A percentile compares a stretch with the other conserved stretches of the same genome.
Evolutionary conservation across 2,797 vertebrate genomes (phyloP).

Genomic region (Melanotaenia parkinsoni): DNA sequence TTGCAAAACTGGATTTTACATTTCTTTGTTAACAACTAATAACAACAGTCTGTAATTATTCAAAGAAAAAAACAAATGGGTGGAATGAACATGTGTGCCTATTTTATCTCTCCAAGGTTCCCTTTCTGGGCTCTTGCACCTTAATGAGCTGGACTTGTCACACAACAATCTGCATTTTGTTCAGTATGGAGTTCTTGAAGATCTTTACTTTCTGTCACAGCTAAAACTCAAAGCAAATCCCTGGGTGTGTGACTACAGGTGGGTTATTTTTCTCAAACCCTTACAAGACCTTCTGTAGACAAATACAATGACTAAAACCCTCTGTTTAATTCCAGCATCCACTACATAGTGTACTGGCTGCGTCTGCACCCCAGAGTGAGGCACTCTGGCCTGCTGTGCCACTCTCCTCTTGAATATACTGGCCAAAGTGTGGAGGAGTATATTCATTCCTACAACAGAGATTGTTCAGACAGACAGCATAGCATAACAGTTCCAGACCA

Average conservation of each 20-base stretch:
- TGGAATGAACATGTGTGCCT: neutral
- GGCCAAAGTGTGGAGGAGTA: slow-evolving; percentile 89
- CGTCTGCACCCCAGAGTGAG: slow-evolving; percentile 89
- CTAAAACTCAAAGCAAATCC: slow-evolving; percentile 90
- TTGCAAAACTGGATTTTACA: neutral
- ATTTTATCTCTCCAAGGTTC: slow-evolving; percentile 55
- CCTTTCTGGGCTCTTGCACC: slow-evolving; percentile 73
- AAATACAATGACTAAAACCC: neutral
- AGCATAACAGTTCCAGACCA: slow-evolving; percentile 58
- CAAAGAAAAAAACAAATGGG: slow-evolving; percentile 11
- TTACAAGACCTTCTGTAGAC: neutral
- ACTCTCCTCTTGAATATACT: slow-evolving; percentile 86
- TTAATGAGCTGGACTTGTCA: slow-evolving; percentile 88
- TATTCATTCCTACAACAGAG: slow-evolving; percentile 89
- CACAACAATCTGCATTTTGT: slow-evolving; percentile 88
- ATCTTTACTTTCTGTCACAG: slow-evolving; percentile 91
- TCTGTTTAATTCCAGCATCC: slow-evolving; percentile 79
- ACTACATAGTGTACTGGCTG: slow-evolving; percentile 95
- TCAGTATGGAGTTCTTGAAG: slow-evolving; percentile 91
- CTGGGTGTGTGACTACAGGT: slow-evolving; percentile 92
- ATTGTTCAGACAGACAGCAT: slow-evolving; percentile 87
- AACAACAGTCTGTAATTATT: slow-evolving; percentile 8
- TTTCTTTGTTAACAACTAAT: neutral
- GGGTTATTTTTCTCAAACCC: slow-evolving; percentile 21
- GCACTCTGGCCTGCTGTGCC: slow-evolving; percentile 88